Conservation (phyloP, 2,797 vertebrate genomes). For the Phaenicophaeus curvirostris region DNA sequence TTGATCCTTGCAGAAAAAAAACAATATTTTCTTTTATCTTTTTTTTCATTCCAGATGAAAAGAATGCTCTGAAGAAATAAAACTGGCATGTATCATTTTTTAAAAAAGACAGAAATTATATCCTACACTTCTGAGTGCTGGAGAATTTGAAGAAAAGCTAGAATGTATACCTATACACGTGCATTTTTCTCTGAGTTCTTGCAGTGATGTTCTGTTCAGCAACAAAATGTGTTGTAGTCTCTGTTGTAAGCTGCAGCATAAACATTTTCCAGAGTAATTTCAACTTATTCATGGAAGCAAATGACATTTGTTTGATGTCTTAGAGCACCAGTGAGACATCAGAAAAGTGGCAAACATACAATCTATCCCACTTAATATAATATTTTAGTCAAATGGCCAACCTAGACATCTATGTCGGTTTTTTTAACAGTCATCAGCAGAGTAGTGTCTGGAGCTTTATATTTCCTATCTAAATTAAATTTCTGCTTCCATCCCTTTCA, state of each 20-base stretch:
- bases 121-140: background rate
- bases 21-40: background rate
- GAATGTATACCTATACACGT: background rate
- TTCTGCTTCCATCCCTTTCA: background rate
- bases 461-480: background rate
- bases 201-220: background rate
- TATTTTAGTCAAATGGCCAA: background rate
- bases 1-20: background rate
- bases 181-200: background rate
- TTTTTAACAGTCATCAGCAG: background rate
- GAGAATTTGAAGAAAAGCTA: background rate
- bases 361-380: background rate
- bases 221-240: background rate
- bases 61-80: background rate
- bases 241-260: background rate
- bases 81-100: background rate
- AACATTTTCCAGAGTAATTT: slow-evolving; percentile 5
- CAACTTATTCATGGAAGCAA: background rate
- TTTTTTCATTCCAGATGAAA: background rate
- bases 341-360: background rate
- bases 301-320: background rate
- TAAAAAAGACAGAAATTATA: background rate
- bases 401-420: background rate
- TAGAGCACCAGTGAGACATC: background rate
- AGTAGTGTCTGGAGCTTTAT: background rate